Conservation (phyloP, 2,888 invertebrate genomes). For the Carpatolechia fugitivella region DNA sequence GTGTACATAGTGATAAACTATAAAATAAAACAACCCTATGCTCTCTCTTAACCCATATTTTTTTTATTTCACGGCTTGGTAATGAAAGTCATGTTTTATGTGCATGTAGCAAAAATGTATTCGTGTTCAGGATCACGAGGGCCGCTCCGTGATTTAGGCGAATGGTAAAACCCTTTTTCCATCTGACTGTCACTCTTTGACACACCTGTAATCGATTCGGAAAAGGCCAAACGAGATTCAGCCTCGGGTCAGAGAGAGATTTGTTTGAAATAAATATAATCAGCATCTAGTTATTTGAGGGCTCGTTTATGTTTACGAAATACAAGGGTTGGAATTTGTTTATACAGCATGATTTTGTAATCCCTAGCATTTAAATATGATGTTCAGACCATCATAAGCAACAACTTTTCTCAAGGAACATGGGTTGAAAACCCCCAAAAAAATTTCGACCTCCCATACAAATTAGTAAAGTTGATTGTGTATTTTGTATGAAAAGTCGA, state of each 20-base stretch:
- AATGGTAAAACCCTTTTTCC: conserved; percentile 35
- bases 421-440: too few relatives aligned
- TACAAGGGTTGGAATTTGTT: not conserved
- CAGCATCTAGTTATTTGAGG: not conserved
- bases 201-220: conserved; percentile 38
- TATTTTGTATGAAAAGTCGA: too few relatives aligned
- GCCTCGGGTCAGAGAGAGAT: not conserved
- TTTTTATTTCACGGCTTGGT: conserved; percentile 3
- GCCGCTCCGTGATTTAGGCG: conserved; percentile 24
- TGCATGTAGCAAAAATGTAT: conserved; percentile 15
- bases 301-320: not conserved
- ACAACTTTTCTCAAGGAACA: too few relatives aligned
- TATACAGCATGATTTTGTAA: too few relatives aligned
- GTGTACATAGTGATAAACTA: not conserved
- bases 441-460: too few relatives aligned
- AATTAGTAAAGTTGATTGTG: too few relatives aligned
- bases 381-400: too few relatives aligned
- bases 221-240: conserved; percentile 29
- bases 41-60: not conserved
- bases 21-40: not conserved
- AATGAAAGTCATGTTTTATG: conserved; percentile 18
- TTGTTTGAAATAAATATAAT: not conserved
- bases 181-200: conserved; percentile 39
- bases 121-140: conserved; percentile 15
- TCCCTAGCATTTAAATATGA: too few relatives aligned